A percentile compares a stretch with the other conserved stretches of the same genome.
These are phyloP conservation scores for Drosophila parthenogenetica DNA, from an alignment of 2,888 invertebrate genomes.

Conservation along the genomic window DNA sequence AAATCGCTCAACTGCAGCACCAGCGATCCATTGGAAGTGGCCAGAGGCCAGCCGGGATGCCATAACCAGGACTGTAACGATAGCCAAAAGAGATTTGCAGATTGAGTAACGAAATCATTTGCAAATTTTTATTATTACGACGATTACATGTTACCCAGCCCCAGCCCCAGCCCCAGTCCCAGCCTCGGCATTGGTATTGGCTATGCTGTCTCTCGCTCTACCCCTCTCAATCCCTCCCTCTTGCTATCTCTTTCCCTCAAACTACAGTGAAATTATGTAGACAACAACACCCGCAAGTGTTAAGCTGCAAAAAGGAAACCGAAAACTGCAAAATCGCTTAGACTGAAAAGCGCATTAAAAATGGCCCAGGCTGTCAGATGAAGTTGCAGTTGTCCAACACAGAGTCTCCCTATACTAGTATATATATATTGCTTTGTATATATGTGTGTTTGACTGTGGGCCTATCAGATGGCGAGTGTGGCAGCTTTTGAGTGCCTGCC, in stretches of 20 bases:
- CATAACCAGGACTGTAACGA: slow-evolving; percentile 86
- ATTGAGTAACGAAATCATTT: slow-evolving; percentile 80
- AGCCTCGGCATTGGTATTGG: too few species aligned
- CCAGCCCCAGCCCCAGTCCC: too few species aligned
- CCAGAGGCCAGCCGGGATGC: slow-evolving; percentile 89
- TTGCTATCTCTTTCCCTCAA: not conserved
- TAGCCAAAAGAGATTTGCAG: slow-evolving; percentile 51
- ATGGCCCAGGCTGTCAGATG: slow-evolving; percentile 72
- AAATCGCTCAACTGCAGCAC: slow-evolving; percentile 88
- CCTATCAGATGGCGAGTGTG: slow-evolving; percentile 76
- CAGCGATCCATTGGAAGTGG: slow-evolving; percentile 87
- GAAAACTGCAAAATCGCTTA: slow-evolving; percentile 60
- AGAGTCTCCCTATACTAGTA: slow-evolving; percentile 19
- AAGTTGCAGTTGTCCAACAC: slow-evolving; percentile 14
- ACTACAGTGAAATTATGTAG: slow-evolving; percentile 68
- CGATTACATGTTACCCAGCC: slow-evolving; percentile 70
- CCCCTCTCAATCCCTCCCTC: not conserved
- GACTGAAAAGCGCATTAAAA: slow-evolving; percentile 76
- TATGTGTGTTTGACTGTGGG: slow-evolving; percentile 62
- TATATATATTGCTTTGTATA: slow-evolving; percentile 16
- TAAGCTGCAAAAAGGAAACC: slow-evolving; percentile 72
- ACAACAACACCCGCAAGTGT: slow-evolving; percentile 82
- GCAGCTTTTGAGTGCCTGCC: slow-evolving; percentile 40
- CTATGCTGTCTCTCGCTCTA: not conserved
- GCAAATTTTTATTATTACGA: slow-evolving; percentile 79